A percentile compares a stretch with the other conserved stretches of the same genome.
These are phyloP conservation scores for Rapana venosa DNA, from an alignment of 2,888 invertebrate species.

Conservation along the genomic window DNA sequence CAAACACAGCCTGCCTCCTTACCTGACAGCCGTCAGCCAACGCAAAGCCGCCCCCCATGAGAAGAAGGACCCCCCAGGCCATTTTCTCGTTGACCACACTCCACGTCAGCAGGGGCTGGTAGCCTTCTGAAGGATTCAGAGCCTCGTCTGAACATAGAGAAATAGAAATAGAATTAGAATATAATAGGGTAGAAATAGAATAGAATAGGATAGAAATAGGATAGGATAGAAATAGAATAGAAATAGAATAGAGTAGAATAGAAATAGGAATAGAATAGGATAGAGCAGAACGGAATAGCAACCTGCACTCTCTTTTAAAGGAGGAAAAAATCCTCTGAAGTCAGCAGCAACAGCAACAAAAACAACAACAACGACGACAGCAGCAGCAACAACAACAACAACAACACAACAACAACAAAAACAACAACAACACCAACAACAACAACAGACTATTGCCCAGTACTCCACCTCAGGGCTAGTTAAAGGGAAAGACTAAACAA, in stretches of 20 bases:
- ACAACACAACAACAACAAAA: no score
- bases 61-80: conserved; percentile 93
- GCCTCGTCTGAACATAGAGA: conserved; percentile 18
- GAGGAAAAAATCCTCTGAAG: no score
- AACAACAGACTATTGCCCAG: no score
- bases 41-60: conserved; percentile 93
- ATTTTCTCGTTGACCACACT: conserved; percentile 89
- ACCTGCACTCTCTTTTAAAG: no score
- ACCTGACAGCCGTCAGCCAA: conserved; percentile 90
- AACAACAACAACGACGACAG: no score
- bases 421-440: no score
- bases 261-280: not conserved
- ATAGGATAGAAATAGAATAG: not conserved
- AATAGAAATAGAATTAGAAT: not conserved
- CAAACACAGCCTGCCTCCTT: not conserved
- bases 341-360: no score
- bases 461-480: no score
- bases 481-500: no score
- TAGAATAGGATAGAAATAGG: not conserved
- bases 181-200: not conserved
- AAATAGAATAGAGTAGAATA: not conserved
- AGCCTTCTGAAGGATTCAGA: conserved; percentile 32
- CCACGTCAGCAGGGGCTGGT: conserved; percentile 88
- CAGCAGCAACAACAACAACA: no score
- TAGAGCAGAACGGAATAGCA: not conserved